These are phyloP conservation scores for Delia radicum DNA, from an alignment of 1,140 invertebrate species.

Conservation along the genomic window DNA sequence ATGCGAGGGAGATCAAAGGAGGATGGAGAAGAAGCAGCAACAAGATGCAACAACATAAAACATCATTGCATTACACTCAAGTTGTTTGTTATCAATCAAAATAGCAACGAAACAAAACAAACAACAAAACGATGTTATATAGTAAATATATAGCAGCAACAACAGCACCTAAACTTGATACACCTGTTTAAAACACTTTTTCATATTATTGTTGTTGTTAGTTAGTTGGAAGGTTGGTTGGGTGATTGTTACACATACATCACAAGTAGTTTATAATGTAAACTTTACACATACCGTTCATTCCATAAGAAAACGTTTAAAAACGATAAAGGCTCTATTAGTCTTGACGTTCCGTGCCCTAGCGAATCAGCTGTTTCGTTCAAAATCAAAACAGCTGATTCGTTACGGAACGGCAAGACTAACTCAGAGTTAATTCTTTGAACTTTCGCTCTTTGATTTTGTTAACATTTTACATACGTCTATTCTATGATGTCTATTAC, in stretches of 20 bases:
- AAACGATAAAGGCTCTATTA: no score
- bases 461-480: no score
- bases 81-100: constrained; percentile 22
- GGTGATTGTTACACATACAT: not conserved
- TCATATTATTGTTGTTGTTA: not conserved
- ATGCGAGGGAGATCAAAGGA: not conserved
- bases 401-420: no score
- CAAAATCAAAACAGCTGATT: no score
- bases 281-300: no score
- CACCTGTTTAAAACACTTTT: not conserved
- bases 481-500: no score
- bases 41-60: not conserved
- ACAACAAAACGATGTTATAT: not conserved
- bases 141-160: not conserved
- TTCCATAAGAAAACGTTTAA: no score
- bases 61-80: not conserved
- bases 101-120: not conserved
- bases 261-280: no score
- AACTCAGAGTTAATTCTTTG: no score
- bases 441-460: no score
- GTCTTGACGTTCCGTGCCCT: no score
- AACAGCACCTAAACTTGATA: not conserved
- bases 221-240: not conserved
- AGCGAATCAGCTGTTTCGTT: no score
- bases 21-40: not conserved